Base-by-base conservation (phyloP, 2,888 invertebrate species). In the Sesamia inferens region DNA sequence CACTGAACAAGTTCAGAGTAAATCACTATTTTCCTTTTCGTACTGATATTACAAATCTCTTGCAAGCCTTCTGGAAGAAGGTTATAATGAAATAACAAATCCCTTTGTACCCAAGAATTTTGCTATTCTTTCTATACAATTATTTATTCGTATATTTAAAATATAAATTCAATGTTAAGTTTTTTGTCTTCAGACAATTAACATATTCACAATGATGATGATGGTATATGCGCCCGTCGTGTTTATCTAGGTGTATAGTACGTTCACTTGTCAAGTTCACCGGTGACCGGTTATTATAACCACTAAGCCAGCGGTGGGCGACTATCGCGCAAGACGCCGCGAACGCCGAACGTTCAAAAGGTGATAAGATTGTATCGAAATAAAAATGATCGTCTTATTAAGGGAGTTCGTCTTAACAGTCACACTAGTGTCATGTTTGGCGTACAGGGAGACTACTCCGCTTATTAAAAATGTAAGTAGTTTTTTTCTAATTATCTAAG, bases 401-500 rank as follows among this genome's bases (percentile, higher is more conserved):
- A 67, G 58, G 47, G 64, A 51, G n/a, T 72, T 83, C 0, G 44
- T 84, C 44, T 44, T 89, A 19, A 68, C 81, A 22, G 57, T 87
- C 62, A 24, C 89, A 39, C 48, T 87, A 39, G 81, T 80, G 10
- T 72, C 78, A 39, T 81, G 88, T 71, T 84, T 81, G 24, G 91
- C 90, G 2, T 91, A 86, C 70, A 90, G 89, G 75, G 74, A 91
- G 4, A 84, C 89, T 11, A 88, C 92, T 19, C 95, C 95, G 51
- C 87, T 95, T 13, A 95, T 95, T 82, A 95, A 93, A 88, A 94
- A 92, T 80, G 95, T 95, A 89, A 94, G 94, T 94, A 57, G 44
- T 67, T 62, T 19, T 54, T 54, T 22, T 10, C 1, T 66, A 54
- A 13, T 65, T 44, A 59, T 79, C 2, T 31, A 31, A 31, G 31